Evolutionary conservation across 2,113 vertebrate genomes (phyloP), one percentile per base, ranked within the genome.

Genomic region (Mormoops blainvillei): DNA sequence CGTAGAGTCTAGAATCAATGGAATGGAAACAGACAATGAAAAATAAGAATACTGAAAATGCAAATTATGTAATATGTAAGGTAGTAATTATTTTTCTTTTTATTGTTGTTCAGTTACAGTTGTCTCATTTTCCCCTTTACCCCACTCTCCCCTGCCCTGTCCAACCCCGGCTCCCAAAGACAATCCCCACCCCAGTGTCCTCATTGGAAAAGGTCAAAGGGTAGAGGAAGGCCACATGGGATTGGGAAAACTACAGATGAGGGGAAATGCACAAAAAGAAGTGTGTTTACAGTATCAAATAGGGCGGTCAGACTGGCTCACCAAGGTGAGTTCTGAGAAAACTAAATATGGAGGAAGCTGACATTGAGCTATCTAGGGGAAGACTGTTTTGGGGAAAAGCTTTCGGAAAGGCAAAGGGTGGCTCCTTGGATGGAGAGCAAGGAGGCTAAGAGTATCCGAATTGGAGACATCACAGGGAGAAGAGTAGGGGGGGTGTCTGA

Each of bases 261-360:
- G 4, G 43, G 15, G 1, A 48, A 24, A 2, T 33, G 1, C 50
- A 36, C 10, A 2, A 8, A 5, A 5, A 4, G 24, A 8, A 45
- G n/a, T 7, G 9, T 9, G 28, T 1, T 14, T 20, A 11, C 33
- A 70, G 6, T 4, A 14, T 12, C 20, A 43, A 45, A 43, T 5
- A 38, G 12, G 7, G 6, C 18, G 26, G 4, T 9, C 5, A n/a
- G 33, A 3, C 7, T 38, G 58, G 33, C 74, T 65, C 56, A 26
- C 31, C 9, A n/a, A 36, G 24, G 20, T 7, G n/a, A n/a, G 15
- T 19, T 83, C 20, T 76, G 52, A 71, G 28, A 6, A 70, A n/a
- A 31, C 28, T 31, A 74, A 5, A 8, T 31, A 8, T 48, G 2
- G 11, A 70, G 76, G 26, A 77, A 71, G 14, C 14, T 41, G 50